Evolutionary conservation across 2,113 vertebrate species (phyloP).

Genomic region (Trematomus loennbergii): DNA sequence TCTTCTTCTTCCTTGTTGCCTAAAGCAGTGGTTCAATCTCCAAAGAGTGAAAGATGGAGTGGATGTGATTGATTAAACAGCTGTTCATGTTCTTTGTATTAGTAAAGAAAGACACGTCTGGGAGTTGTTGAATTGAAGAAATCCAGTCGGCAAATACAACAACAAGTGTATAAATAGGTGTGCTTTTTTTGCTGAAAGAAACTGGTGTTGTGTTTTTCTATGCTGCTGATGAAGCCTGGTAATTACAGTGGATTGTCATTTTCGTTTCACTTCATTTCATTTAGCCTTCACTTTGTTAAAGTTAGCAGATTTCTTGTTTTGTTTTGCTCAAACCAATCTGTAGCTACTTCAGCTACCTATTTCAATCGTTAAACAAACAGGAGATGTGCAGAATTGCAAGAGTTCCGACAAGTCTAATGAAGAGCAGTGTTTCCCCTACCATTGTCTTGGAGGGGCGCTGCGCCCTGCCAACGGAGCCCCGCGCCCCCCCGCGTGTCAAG

Average conservation of each 20-base stretch:
- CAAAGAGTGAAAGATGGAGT: background rate
- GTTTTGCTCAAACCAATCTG: background rate
- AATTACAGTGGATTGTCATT: background rate
- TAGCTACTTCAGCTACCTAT: background rate
- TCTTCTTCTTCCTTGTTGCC: slow-evolving; percentile 44
- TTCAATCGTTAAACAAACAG: background rate
- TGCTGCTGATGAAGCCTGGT: background rate
- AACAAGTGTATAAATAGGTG: background rate
- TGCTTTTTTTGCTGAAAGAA: background rate
- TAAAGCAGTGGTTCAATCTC: slow-evolving; percentile 13
- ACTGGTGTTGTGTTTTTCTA: background rate
- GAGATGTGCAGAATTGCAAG: slow-evolving; percentile 1
- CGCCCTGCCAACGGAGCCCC: too few species aligned
- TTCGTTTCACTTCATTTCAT: background rate
- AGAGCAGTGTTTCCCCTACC: too few species aligned
- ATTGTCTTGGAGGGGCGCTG: too few species aligned
- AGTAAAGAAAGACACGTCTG: background rate
- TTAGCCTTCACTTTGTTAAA: background rate
- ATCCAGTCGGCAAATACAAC: background rate
- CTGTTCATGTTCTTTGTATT: background rate
- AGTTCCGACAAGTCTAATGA: background rate
- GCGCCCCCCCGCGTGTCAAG: too few species aligned
- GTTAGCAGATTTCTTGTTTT: background rate
- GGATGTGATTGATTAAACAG: slow-evolving; percentile 22
- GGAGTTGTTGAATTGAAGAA: background rate